These are phyloP conservation scores for Papilio dardanus DNA, from an alignment of 1,140 invertebrate genomes.

Conservation along the genomic window DNA sequence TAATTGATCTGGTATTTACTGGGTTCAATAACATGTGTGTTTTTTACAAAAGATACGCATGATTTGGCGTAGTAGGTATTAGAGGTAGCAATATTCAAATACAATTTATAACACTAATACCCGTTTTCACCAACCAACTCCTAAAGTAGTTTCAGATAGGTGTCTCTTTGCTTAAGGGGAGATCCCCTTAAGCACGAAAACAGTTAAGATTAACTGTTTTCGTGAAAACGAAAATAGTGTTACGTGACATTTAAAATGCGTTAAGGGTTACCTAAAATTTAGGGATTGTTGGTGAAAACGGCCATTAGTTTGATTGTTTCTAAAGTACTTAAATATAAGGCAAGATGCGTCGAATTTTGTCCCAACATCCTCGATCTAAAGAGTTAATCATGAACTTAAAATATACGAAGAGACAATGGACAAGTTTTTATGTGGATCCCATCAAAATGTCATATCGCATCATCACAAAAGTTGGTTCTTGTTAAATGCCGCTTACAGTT, in stretches of 20 bases:
- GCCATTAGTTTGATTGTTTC: neutral
- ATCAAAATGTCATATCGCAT: constrained; percentile 31
- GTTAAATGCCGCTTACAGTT: constrained; percentile 30
- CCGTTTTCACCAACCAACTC: no score
- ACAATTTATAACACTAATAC: neutral
- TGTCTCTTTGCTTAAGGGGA: no score
- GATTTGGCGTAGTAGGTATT: neutral
- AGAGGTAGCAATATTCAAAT: neutral
- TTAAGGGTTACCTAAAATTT: no score
- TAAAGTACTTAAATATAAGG: neutral
- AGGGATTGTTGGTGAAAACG: no score
- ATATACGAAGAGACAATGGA: constrained; percentile 17
- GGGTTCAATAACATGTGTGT: neutral
- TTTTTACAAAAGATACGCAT: neutral
- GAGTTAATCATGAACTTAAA: constrained; percentile 4
- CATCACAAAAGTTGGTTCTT: constrained; percentile 25
- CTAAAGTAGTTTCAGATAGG: no score
- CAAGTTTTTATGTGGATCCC: constrained; percentile 28
- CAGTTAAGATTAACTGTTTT: no score
- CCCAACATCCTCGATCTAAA: neutral
- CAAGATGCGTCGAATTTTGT: neutral
- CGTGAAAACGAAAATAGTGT: no score
- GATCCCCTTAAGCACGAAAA: no score
- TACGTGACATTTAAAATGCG: no score
- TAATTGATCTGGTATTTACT: neutral